These are phyloP conservation scores for Tetraodon nigroviridis DNA, from an alignment of 2,113 vertebrate genomes.

Conservation along the genomic window DNA sequence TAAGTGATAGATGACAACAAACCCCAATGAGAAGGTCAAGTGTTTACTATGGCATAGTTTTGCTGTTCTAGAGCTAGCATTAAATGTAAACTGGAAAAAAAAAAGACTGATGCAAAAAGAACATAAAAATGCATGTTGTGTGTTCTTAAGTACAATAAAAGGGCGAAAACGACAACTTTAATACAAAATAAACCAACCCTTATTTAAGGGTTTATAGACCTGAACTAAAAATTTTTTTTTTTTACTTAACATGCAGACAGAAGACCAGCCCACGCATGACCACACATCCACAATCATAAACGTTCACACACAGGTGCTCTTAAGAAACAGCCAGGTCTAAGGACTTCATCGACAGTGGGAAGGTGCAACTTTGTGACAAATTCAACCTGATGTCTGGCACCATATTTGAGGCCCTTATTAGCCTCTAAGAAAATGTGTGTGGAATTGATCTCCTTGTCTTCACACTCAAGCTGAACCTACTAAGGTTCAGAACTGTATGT, in stretches of 20 bases:
- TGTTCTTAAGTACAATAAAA: background rate
- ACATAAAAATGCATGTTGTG: background rate
- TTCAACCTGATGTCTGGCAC: constrained; percentile 69
- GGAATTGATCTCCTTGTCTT: constrained; percentile 64
- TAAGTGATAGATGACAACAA: constrained; percentile 59
- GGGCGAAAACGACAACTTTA: background rate
- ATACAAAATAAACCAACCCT: background rate
- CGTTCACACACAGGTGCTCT: constrained; percentile 38
- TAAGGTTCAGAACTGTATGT: constrained; percentile 64
- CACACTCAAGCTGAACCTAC: constrained; percentile 61
- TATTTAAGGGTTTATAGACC: background rate
- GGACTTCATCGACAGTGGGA: constrained; percentile 76
- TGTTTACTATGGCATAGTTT: constrained; percentile 53
- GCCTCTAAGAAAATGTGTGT: constrained; percentile 76
- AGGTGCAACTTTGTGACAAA: constrained; percentile 77
- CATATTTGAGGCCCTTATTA: constrained; percentile 79
- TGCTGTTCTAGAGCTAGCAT: constrained; percentile 37
- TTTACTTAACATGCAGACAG: background rate
- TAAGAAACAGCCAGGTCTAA: constrained; percentile 64
- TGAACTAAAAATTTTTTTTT: constrained; percentile 8
- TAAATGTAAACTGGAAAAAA: constrained; percentile 21
- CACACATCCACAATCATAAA: constrained; percentile 18
- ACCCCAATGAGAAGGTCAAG: constrained; percentile 35
- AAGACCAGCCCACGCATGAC: constrained; percentile 19
- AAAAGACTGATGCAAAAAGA: constrained; percentile 3